Base-by-base conservation (phyloP, 2,888 invertebrate genomes). In the Bombylius major region DNA sequence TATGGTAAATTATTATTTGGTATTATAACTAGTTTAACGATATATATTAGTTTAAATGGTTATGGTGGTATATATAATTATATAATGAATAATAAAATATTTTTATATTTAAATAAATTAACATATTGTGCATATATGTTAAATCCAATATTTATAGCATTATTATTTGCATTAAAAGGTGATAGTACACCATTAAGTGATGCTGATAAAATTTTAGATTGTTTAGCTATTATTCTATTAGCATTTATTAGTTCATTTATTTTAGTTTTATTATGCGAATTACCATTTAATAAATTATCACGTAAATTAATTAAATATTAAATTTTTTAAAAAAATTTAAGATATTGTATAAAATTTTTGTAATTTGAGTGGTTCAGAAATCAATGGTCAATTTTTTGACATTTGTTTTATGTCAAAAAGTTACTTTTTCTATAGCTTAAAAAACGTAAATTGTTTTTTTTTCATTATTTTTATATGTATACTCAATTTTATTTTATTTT, bases 71-170 rank as follows among this genome's bases (percentile, higher is more conserved):
- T 51, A 6, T 63, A 66, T 45, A 61, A 63, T 42, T 23, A 54
- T 1, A 39, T 67, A 6, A 62, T 69, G 62, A 64, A 66, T 32
- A 62, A 65, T 7, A 63, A 63, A 36, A 58, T 62, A 5, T 68
- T 69, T 61, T 57, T 65, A 13, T 62, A 66, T 56, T 53, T 70
- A 36, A 67, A 68, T 58, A 69, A 68, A 60, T 66, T 68, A 57
- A 67, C 66, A 56, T 70, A 62, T 57, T 65, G 66, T 55, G 64
- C 69, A 55, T 70, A 69, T 54, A 66, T 70, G 67, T 31, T 68
- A 50, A 66, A 67, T 13, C 70, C 70, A 36, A 59, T 68, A 23
- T 51, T 67, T 14, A 64, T 69, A 51, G 56, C 66, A 31, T 51
- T 59, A 33, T 53, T 63, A 42, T 69, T 65, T 50, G 69, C 65